phyloP scores from a whole-genome alignment of 2,113 vertebrate genomes.

The Brachypteracias leptosomus region DNA sequence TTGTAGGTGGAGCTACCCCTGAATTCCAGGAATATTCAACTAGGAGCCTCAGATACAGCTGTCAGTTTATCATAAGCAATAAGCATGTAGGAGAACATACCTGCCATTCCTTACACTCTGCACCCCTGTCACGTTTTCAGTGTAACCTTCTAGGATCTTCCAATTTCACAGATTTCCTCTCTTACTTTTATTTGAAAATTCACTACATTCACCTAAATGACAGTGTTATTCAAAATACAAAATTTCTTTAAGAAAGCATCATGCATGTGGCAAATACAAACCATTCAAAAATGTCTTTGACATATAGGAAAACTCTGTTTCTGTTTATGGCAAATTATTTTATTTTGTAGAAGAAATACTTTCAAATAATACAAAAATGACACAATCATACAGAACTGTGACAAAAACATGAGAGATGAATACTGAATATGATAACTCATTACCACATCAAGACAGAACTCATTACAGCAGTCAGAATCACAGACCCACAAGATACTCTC shows the following conservation, averaged over 20 bases:
- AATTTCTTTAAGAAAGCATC: not conserved
- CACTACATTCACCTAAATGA: not conserved
- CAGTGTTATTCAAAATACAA: not conserved
- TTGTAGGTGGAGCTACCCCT: not conserved
- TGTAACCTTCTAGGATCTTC: not conserved
- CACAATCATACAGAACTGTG: slow-evolving; percentile 72
- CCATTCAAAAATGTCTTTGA: not conserved
- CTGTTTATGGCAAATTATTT: slow-evolving; percentile 76
- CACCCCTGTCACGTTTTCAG: not conserved
- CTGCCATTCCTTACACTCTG: not conserved
- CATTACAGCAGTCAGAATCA: slow-evolving; percentile 36
- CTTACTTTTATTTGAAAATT: not conserved
- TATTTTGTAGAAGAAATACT: slow-evolving; percentile 80
- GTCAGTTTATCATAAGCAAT: not conserved
- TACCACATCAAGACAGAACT: slow-evolving; percentile 67
- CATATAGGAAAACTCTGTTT: not conserved
- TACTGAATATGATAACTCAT: slow-evolving; percentile 67
- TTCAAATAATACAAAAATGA: slow-evolving; percentile 78
- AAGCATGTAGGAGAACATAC: not conserved
- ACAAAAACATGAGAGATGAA: slow-evolving; percentile 79
- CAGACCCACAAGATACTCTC: not conserved
- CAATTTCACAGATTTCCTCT: not conserved
- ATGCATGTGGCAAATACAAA: not conserved
- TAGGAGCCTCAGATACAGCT: not conserved
- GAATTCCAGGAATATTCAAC: not conserved